Base-by-base conservation (phyloP, 1,140 invertebrate genomes). In the Holotrichia oblita region DNA sequence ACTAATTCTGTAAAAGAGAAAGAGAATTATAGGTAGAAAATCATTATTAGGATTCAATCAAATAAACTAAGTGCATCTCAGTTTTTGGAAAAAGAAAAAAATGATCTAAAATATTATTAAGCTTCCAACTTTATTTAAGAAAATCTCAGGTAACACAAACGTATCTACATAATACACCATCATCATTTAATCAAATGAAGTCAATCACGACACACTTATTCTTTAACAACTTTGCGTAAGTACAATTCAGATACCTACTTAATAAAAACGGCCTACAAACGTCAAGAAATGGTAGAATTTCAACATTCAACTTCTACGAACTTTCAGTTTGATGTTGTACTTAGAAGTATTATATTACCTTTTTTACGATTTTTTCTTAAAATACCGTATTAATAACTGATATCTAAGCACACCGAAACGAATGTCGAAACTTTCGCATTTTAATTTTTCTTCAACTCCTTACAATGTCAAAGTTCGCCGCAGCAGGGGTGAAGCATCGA, bases 1-100 rank as follows among this genome's bases (percentile, higher is more conserved):
- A 84, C 10, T 40, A 85, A 79, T 82, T 84, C 84, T 85, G 48
- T 55, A 82, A 14, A 55, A n/a, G 17, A 55, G 14, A 55, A 17
- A 17, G 81, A 34, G 27, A 34, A 34, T 4, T 34, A 34, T 34
- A 34, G 27, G 27, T 34, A 34, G 27, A 34, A 34, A 34, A 2
- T 34, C 4, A 4, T 34, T 34, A 34, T 34, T 34, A 34, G 27
- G 1, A 34, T 34, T 34, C 27, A 34, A 34, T n/a, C n/a, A n/a
- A n/a, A n/a, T n/a, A n/a, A n/a, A n/a, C n/a, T n/a, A n/a, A n/a
- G n/a, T n/a, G n/a, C n/a, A n/a, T n/a, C n/a, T n/a, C n/a, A n/a
- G n/a, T n/a, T n/a, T n/a, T n/a, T n/a, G n/a, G n/a, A n/a, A n/a
- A 4, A 34, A 34, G 27, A 34, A 34, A 2, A 34, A 34, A 34